A percentile compares a stretch with the other conserved stretches of the same genome.
Conservation (phyloP, 2,888 invertebrate genomes). For the Acheta domesticus region DNA sequence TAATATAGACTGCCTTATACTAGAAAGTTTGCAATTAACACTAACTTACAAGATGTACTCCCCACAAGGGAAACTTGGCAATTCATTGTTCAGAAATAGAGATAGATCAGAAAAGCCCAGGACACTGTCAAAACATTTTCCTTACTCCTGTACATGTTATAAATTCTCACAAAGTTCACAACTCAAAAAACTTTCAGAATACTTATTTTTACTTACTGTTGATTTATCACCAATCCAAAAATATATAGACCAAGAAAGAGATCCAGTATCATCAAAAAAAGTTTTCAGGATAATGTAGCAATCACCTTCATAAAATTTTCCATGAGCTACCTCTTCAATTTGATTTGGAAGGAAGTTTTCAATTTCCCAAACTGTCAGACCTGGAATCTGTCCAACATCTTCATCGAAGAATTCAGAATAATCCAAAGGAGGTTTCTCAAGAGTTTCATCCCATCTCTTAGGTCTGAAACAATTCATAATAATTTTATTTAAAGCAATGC, state of each 20-base stretch:
- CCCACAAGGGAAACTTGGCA: too few species aligned
- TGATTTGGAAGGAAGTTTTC: conserved; percentile 97
- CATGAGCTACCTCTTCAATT: conserved; percentile 89
- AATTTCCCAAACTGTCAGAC: conserved; percentile 96
- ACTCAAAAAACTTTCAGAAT: not conserved
- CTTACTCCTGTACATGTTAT: not conserved
- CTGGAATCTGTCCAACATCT: conserved; percentile 88
- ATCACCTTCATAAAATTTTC: conserved; percentile 98
- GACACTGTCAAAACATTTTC: too few species aligned
- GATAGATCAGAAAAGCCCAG: too few species aligned
- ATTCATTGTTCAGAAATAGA: too few species aligned
- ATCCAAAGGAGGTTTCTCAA: conserved; percentile 92
- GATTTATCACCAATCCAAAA: conserved; percentile 98
- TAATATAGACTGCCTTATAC: too few species aligned
- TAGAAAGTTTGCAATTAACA: too few species aligned
- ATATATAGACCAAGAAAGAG: conserved; percentile 91
- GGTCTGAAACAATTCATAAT: conserved; percentile 57
- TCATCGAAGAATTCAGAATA: conserved; percentile 97
- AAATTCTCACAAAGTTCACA: not conserved
- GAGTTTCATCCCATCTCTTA: conserved; percentile 92
- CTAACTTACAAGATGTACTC: too few species aligned
- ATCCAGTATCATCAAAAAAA: conserved; percentile 74
- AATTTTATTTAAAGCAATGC: conserved; percentile 24
- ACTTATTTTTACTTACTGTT: conserved; percentile 61
- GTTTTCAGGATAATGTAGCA: conserved; percentile 97